Conservation (phyloP, 2,888 invertebrate genomes). For the Altica lythri region DNA sequence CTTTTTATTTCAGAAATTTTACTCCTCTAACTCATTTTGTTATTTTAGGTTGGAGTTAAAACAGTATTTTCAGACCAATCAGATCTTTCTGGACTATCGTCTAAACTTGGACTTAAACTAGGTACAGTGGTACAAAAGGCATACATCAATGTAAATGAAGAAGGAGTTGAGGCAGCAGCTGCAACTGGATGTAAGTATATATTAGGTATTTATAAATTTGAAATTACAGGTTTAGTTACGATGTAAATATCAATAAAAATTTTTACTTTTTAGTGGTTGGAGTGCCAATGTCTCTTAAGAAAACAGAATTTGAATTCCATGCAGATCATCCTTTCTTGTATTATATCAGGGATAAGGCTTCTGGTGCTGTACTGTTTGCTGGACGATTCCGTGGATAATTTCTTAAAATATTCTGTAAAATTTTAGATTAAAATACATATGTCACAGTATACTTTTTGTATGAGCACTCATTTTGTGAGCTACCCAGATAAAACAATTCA, state of each 20-base stretch:
- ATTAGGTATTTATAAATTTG: background rate
- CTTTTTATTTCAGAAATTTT: too few relatives aligned
- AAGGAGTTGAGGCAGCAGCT: constrained; percentile 51
- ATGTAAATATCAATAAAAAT: background rate
- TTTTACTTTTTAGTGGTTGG: constrained; percentile 12
- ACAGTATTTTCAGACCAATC: constrained; percentile 33
- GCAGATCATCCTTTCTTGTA: background rate
- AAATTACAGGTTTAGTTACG: background rate
- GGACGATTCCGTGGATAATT: constrained; percentile 34
- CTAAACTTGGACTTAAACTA: constrained; percentile 39
- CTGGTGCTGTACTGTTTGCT: constrained; percentile 30
- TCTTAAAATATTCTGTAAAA: too few relatives aligned
- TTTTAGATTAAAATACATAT: too few relatives aligned
- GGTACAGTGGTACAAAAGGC: constrained; percentile 49
- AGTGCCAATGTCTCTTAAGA: background rate
- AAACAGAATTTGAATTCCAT: background rate
- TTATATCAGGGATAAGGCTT: too few relatives aligned
- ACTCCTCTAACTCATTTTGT: too few relatives aligned
- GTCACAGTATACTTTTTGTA: too few relatives aligned
- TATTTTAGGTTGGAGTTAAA: constrained; percentile 36
- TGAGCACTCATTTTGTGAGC: too few relatives aligned
- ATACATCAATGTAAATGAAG: constrained; percentile 50
- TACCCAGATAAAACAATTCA: too few relatives aligned
- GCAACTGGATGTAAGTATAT: constrained; percentile 41
- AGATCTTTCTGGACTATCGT: constrained; percentile 45